These are phyloP conservation scores for Dryobates pubescens DNA, from an alignment of 2,797 vertebrate species.

Conservation along the genomic window DNA sequence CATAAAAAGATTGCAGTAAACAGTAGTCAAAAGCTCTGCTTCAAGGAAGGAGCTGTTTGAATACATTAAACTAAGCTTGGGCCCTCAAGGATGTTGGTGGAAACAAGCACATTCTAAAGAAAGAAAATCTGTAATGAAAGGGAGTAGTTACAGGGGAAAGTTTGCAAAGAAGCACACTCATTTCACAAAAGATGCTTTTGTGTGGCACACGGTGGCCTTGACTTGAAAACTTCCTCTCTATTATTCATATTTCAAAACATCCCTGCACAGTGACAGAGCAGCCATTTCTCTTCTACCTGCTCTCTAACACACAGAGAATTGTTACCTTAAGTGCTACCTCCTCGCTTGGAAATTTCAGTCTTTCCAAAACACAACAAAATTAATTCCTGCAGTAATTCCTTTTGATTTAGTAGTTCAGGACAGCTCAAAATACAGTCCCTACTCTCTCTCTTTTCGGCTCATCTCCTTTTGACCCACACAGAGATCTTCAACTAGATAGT, in stretches of 20 bases:
- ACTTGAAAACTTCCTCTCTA: background rate
- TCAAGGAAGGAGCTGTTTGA: background rate
- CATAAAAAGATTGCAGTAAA: background rate
- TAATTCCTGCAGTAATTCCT: background rate
- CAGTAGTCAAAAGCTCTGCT: background rate
- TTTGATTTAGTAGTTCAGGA: background rate
- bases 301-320: background rate
- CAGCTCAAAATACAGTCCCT: background rate
- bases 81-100: background rate
- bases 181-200: background rate
- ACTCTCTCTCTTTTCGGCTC: background rate
- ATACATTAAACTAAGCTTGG: background rate
- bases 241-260: background rate
- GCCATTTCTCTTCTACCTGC: background rate
- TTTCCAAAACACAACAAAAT: background rate
- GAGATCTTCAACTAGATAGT: background rate
- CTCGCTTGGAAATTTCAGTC: background rate
- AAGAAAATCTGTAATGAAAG: background rate
- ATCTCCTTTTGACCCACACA: background rate
- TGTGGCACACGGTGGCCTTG: accelerated
- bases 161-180: background rate
- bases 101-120: accelerated
- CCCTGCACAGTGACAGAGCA: background rate
- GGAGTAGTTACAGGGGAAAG: background rate
- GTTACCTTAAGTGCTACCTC: background rate